Conservation (phyloP, 2,797 vertebrate genomes). For the Danio tinwini region DNA sequence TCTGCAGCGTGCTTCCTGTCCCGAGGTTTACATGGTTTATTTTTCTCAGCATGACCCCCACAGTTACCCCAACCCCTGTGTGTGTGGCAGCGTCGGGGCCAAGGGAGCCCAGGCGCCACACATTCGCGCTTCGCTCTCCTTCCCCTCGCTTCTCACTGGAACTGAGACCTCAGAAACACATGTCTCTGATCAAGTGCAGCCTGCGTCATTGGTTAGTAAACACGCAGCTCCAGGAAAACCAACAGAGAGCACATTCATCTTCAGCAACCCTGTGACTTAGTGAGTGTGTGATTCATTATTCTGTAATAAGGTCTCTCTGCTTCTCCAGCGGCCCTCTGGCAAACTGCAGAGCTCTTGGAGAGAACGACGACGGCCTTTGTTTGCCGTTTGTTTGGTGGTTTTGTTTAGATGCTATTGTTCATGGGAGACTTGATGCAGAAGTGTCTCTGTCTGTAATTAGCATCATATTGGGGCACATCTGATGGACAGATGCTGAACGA, state of each 20-base stretch:
- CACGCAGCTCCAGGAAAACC: slow-evolving; percentile 83
- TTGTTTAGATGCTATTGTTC: slow-evolving; percentile 50
- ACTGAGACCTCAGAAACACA: slow-evolving; percentile 78
- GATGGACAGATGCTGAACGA: slow-evolving; percentile 15
- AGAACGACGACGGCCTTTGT: slow-evolving; percentile 31
- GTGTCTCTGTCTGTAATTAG: slow-evolving; percentile 44
- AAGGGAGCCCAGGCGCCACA: slow-evolving; percentile 71
- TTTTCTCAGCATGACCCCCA: slow-evolving; percentile 63
- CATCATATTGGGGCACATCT: slow-evolving; percentile 25
- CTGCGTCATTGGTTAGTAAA: slow-evolving; percentile 86
- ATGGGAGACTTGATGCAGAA: slow-evolving; percentile 42
- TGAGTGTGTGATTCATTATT: slow-evolving; percentile 85
- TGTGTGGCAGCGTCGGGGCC: slow-evolving; percentile 49
- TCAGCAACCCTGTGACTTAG: slow-evolving; percentile 82
- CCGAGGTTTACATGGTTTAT: slow-evolving; percentile 64
- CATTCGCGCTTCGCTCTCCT: slow-evolving; percentile 63
- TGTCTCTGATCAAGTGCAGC: slow-evolving; percentile 84
- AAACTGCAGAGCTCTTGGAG: slow-evolving; percentile 69
- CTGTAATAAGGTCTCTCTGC: slow-evolving; percentile 75
- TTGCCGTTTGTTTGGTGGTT: slow-evolving; percentile 41
- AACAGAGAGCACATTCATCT: slow-evolving; percentile 86
- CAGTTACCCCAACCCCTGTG: slow-evolving; percentile 53
- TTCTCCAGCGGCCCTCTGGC: slow-evolving; percentile 73
- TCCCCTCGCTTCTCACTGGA: slow-evolving; percentile 75
- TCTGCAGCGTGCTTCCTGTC: slow-evolving; percentile 68